These are phyloP conservation scores for Cephus nigrinus DNA, from an alignment of 2,888 invertebrate genomes.

Conservation along the genomic window DNA sequence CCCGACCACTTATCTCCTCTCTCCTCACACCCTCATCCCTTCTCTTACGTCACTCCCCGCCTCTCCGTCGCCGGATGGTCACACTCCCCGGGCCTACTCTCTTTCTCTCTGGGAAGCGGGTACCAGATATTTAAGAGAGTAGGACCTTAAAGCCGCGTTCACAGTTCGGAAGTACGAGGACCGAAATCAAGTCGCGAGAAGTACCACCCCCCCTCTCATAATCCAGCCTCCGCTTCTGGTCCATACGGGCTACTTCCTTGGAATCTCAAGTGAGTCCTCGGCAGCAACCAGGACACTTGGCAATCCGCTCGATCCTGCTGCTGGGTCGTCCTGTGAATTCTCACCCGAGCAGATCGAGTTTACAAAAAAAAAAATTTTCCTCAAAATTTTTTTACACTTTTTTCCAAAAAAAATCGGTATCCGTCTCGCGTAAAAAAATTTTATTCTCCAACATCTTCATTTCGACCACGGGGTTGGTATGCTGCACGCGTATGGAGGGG, in stretches of 20 bases:
- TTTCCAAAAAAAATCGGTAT: too few species aligned
- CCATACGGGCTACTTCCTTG: neutral
- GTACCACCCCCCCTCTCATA: too few species aligned
- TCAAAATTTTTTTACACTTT: neutral
- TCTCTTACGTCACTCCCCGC: neutral
- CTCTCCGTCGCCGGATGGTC: neutral
- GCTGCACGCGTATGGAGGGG: neutral
- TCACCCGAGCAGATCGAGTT: too few species aligned
- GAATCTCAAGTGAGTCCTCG: neutral
- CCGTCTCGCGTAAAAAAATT: neutral
- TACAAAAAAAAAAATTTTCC: neutral
- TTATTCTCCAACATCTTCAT: too few species aligned
- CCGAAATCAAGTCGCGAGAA: too few species aligned
- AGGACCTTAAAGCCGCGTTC: too few species aligned
- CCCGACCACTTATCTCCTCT: neutral
- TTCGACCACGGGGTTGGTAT: too few species aligned
- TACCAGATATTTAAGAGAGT: constrained; percentile 1
- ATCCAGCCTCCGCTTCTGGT: too few species aligned
- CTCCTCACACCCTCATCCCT: neutral
- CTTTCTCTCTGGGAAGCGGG: constrained; percentile 20
- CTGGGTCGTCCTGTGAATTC: too few species aligned
- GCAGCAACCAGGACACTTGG: too few species aligned
- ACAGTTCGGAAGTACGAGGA: too few species aligned
- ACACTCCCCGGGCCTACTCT: constrained; percentile 7
- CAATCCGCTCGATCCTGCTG: too few species aligned